Conservation (phyloP, 2,797 vertebrate species). For the Gallinago stenura region DNA sequence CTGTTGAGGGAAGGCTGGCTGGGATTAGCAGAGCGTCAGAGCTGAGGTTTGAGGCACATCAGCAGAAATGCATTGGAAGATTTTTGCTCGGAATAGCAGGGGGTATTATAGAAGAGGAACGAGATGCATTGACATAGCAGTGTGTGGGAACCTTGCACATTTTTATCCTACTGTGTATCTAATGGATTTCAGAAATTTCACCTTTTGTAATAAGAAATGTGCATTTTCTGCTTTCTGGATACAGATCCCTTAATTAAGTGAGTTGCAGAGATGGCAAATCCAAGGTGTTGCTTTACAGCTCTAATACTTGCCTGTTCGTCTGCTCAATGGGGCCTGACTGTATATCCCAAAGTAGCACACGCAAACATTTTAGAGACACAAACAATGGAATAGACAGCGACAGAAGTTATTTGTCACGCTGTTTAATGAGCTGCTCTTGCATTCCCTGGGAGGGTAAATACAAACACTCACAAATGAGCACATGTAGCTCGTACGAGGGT, state of each 20-base stretch:
- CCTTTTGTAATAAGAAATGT: conserved; percentile 58
- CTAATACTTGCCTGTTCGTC: conserved; percentile 7
- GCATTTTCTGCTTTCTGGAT: conserved; percentile 49
- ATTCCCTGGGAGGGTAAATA: conserved; percentile 47
- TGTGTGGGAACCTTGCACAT: conserved; percentile 47
- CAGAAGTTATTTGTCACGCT: conserved; percentile 54
- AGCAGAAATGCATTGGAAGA: conserved; percentile 52
- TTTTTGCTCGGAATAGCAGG: conserved; percentile 52
- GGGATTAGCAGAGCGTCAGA: conserved; percentile 19
- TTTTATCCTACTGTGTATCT: conserved; percentile 67
- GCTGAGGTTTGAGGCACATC: conserved; percentile 46
- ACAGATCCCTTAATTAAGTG: conserved; percentile 63
- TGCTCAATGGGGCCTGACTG: conserved; percentile 51
- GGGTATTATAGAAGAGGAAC: conserved; percentile 12
- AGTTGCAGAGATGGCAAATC: conserved; percentile 66
- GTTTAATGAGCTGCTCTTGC: conserved; percentile 39
- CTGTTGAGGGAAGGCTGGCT: conserved; percentile 1
- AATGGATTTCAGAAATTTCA: conserved; percentile 63
- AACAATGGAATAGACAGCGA: conserved; percentile 30
- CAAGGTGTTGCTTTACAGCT: conserved; percentile 56
- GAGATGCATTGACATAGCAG: conserved; percentile 49
- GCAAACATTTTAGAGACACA: conserved; percentile 53
- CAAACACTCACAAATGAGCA: conserved; percentile 11
- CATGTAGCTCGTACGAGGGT: neutral
- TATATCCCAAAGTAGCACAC: conserved; percentile 55